Conservation (phyloP, 1,140 invertebrate species). For the Agrilus planipennis region DNA sequence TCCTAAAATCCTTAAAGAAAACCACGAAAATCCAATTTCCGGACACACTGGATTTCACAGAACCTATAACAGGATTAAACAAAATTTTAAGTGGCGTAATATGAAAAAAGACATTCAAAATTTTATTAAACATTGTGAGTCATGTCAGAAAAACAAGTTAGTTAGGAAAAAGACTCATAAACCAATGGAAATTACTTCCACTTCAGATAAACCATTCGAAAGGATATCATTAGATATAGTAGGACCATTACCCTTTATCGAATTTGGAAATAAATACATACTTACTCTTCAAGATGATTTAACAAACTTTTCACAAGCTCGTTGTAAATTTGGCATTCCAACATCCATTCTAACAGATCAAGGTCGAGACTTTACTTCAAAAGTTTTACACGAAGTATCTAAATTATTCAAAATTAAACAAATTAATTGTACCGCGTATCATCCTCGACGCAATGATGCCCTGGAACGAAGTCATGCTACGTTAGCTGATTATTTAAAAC, state of each 20-base stretch:
- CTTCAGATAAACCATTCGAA: slow-evolving; percentile 16
- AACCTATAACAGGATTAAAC: background rate
- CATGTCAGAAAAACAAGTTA: no score
- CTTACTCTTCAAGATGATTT: slow-evolving; percentile 27
- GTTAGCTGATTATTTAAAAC: slow-evolving; percentile 12
- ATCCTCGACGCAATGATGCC: slow-evolving; percentile 18
- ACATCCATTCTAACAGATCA: slow-evolving; percentile 24
- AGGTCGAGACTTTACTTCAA: slow-evolving; percentile 23
- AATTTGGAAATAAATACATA: slow-evolving; percentile 26
- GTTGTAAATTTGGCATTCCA: slow-evolving; percentile 18
- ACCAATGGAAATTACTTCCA: slow-evolving; percentile 9
- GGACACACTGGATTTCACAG: slow-evolving; percentile 1
- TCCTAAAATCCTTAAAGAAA: background rate
- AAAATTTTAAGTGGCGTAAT: slow-evolving; percentile 1
- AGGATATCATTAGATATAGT: slow-evolving; percentile 30
- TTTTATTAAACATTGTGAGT: slow-evolving; percentile 8
- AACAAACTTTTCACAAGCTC: slow-evolving; percentile 18
- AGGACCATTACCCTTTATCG: slow-evolving; percentile 20
- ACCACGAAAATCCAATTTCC: background rate
- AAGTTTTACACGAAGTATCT: slow-evolving; percentile 20
- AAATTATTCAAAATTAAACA: slow-evolving; percentile 23
- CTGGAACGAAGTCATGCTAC: slow-evolving; percentile 16
- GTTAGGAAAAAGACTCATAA: slow-evolving; percentile 6
- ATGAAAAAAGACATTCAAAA: slow-evolving; percentile 8
- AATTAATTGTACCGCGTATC: slow-evolving; percentile 20